Evolutionary conservation across 2,797 vertebrate genomes (phyloP).

Genomic region (Sphenodon punctatus): DNA sequence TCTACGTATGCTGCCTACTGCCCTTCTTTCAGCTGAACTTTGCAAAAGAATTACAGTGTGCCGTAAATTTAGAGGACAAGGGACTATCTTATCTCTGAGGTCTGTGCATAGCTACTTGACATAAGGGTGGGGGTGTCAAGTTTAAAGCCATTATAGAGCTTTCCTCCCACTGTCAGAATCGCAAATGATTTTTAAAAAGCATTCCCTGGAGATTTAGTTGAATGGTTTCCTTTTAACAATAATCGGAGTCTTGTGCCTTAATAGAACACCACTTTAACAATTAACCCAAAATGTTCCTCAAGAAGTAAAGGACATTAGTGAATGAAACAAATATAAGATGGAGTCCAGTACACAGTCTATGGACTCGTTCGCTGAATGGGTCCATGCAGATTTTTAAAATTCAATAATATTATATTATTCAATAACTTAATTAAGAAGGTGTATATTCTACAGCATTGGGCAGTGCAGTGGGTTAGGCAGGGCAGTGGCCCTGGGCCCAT

Average conservation of each 20-base stretch:
- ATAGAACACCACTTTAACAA: background rate
- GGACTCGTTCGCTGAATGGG: no score
- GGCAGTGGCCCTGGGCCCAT: no score
- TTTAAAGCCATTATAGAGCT: background rate
- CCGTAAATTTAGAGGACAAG: accelerated
- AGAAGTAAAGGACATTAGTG: accelerated
- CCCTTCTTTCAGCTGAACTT: background rate
- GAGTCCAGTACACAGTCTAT: no score
- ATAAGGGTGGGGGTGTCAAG: background rate
- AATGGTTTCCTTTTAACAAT: background rate
- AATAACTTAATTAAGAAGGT: no score
- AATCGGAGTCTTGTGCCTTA: background rate
- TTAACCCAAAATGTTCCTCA: background rate
- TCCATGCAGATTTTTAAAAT: no score
- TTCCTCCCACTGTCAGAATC: background rate
- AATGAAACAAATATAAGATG: background rate
- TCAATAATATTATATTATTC: no score
- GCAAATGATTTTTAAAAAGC: background rate
- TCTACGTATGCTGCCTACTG: background rate
- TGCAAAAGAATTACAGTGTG: background rate
- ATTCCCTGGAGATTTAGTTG: background rate
- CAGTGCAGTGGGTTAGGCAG: no score
- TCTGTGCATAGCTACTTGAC: background rate
- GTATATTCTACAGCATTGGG: no score
- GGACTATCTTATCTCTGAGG: background rate